Percentiles rank a stretch among this genome's conserved stretches.
These are phyloP conservation scores for Ladona fulva DNA, from an alignment of 1,140 invertebrate genomes.

Conservation along the genomic window DNA sequence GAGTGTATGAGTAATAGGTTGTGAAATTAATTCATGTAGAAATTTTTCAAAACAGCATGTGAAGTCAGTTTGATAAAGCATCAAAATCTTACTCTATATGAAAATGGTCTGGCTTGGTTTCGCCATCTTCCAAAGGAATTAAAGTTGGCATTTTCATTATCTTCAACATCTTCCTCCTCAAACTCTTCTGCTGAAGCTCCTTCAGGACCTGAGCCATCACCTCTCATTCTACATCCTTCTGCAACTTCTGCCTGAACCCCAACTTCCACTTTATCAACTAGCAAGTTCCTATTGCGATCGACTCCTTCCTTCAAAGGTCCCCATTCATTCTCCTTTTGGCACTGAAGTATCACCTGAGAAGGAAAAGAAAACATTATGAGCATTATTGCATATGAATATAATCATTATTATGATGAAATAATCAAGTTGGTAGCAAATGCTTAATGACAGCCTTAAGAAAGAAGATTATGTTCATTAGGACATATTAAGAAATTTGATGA, in stretches of 20 bases:
- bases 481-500: too few species aligned
- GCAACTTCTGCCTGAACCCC: background rate
- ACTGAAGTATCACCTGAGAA: background rate
- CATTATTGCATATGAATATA: background rate
- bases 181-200: background rate
- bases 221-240: background rate
- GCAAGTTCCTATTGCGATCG: background rate
- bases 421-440: too few species aligned
- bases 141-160: background rate
- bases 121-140: constrained; percentile 18
- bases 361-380: background rate
- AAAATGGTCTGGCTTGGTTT: constrained; percentile 18
- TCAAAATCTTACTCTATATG: background rate
- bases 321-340: background rate
- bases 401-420: too few species aligned
- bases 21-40: too few species aligned
- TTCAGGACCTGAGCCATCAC: background rate
- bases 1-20: too few species aligned
- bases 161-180: background rate
- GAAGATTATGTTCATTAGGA: too few species aligned
- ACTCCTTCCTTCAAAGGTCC: background rate
- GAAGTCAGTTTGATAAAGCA: too few species aligned
- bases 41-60: too few species aligned
- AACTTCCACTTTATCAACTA: background rate
- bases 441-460: too few species aligned